Conservation (phyloP, 2,113 vertebrate genomes). For the Sphyrna mokarran region DNA sequence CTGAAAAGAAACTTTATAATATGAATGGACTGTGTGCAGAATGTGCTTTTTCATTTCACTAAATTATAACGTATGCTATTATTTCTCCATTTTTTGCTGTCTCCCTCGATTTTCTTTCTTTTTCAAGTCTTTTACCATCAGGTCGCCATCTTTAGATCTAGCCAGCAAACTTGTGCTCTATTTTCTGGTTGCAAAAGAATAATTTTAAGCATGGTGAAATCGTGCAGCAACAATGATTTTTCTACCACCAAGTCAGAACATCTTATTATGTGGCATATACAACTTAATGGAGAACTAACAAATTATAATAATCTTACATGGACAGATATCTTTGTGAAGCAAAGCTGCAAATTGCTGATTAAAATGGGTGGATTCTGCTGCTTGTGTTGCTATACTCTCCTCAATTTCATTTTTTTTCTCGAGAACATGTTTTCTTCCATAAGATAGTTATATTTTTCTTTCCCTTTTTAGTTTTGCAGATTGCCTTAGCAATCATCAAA, state of each 20-base stretch:
- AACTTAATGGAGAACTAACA: neutral
- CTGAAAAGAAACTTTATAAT: neutral
- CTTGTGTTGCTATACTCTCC: too few species aligned
- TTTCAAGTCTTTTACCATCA: neutral
- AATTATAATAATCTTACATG: neutral
- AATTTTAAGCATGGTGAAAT: neutral
- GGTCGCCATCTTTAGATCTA: neutral
- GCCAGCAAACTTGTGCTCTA: neutral
- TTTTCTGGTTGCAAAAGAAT: neutral
- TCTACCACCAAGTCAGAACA: neutral
- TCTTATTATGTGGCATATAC: neutral
- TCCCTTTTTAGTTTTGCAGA: too few species aligned
- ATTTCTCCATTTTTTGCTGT: neutral
- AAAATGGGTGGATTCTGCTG: too few species aligned
- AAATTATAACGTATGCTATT: neutral
- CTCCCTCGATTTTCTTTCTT: neutral
- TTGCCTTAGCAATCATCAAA: too few species aligned
- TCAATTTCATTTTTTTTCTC: neutral
- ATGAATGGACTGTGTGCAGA: neutral
- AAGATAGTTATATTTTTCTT: neutral
- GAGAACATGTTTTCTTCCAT: neutral
- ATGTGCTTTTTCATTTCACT: neutral
- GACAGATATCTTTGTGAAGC: too few species aligned
- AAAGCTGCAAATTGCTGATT: too few species aligned
- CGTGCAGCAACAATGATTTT: neutral